Evolutionary conservation across 2,113 vertebrate species (phyloP), one percentile per base, ranked within the genome.

Genomic region (Spilogale gracilis): DNA sequence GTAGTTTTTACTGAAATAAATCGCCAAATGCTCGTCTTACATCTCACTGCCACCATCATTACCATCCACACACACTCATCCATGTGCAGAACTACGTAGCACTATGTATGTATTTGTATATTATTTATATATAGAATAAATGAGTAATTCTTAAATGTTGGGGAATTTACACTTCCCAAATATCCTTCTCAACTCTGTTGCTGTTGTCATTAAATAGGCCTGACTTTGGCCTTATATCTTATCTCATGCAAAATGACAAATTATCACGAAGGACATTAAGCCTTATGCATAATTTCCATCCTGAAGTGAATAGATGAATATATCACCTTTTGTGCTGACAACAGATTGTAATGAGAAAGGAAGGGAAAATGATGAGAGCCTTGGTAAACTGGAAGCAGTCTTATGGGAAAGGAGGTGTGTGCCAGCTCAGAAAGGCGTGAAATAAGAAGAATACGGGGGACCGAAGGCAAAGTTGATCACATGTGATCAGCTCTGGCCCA

Each of bases 121-220:
- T 54, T 1, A 54, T 76, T 80, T 88, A 60, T 60, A 0, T 45
- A 27, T 1, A 80, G 23, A 94, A 76, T 38, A 74, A 69, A 76
- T 21, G 17, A 90, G 54, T 78, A 71, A 81, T 87, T 45, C 12
- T 48, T 79, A 69, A 60, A 43, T 16, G 4, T 45, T 91, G 17
- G 16, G 12, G 32, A 81, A 76, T 85, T 95, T 27, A 73, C 6
- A 12, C 87, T 94, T 85, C 61, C 20, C 73, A 95, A 90, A 52
- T 93, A 60, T n/a, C 48, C 9, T 81, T 80, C 38, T 69, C 12
- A 52, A 56, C 25, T 65, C 80, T 14, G 1, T 76, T 81, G 3
- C n/a, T 54, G 1, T 32, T 43, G 3, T 4, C 52, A 81, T 54
- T 79, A 83, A n/a, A 38, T 20, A 58, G 63, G 11, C 9, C 58